These are phyloP conservation scores for Myripristis murdjan DNA, from an alignment of 2,797 vertebrate genomes.

Conservation along the genomic window DNA sequence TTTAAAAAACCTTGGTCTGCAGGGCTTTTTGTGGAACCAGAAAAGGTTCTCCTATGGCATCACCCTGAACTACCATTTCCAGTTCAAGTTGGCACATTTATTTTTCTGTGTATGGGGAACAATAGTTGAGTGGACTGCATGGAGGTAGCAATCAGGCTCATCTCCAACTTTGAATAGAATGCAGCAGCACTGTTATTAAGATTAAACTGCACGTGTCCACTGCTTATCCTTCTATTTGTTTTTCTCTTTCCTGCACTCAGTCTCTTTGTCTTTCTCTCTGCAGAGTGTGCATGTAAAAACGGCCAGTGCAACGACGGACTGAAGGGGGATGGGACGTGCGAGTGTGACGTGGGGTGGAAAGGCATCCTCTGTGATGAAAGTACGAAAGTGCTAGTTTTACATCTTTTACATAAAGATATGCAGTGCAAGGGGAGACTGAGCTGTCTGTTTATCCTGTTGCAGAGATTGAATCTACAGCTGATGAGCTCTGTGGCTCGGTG, in stretches of 20 bases:
- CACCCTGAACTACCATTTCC: too few species aligned
- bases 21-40: too few species aligned
- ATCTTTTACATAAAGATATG: background rate
- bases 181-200: too few species aligned
- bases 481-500: slow-evolving; percentile 83
- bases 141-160: too few species aligned
- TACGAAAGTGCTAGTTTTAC: slow-evolving; percentile 17
- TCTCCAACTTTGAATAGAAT: too few species aligned
- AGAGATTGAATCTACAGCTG: slow-evolving; percentile 85
- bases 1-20: too few species aligned
- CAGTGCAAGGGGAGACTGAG: background rate
- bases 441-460: slow-evolving; percentile 58
- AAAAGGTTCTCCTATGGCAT: too few species aligned
- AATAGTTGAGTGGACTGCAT: too few species aligned
- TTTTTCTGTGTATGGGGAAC: too few species aligned
- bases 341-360: slow-evolving; percentile 92
- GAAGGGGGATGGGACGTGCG: slow-evolving; percentile 90
- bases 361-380: slow-evolving; percentile 85
- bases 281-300: slow-evolving; percentile 89
- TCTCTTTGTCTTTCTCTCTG: slow-evolving; percentile 15
- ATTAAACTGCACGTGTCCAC: too few species aligned
- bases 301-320: slow-evolving; percentile 90
- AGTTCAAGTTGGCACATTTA: too few species aligned
- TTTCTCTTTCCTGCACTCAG: background rate
- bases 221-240: background rate